Base-by-base conservation (phyloP, 2,797 vertebrate genomes). In the Sebastes umbrosus region DNA sequence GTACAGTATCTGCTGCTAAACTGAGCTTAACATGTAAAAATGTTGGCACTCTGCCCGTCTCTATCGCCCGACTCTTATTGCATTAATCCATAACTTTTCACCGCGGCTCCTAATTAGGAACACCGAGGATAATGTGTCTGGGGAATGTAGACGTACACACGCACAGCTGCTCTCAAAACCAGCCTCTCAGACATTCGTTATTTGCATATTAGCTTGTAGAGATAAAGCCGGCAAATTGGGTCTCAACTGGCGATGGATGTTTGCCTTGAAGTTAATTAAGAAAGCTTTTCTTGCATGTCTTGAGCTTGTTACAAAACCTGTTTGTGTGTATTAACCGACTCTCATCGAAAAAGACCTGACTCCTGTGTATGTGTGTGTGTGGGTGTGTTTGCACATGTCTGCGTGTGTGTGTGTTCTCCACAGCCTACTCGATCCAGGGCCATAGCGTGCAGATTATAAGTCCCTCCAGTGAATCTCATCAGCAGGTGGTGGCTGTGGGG, bases 381-480 rank as follows among this genome's bases (percentile, higher is more conserved):
- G 46, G 90, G 50, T 85, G 1, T 72, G 39, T 43, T 68, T 59
- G 29, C 58, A 32, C 24, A 22, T 77, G 24, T 69, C 20, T 69
- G 16, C 6, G 6, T 46, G 43, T 18, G 16, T 46, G 46, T 90
- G 50, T 87, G 1, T 72, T 79, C 29, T 84, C 79, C 78, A 11
- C 93, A 99, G 99, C 97, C 3, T 99, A 98, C 93, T 99, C 98
- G 16, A 99, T 99, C 90, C 98, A 99, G 94, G 98, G 98, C 67
- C 98, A 99, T 88, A 98, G 93, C 80, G 97, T 99, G 77, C 98
- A 98, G 95, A 99, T 99, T 92, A 99, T 99, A 93, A 99, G 99
- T 90, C 98, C 98, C 22, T 99, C 98, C 76, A 99, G 99, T 75
- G 99, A 99, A 65, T 99, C 98, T 88, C 99, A 99, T 87, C 99